Evolutionary conservation across 2,797 vertebrate genomes (phyloP).

Genomic region (Fringilla coelebs): DNA sequence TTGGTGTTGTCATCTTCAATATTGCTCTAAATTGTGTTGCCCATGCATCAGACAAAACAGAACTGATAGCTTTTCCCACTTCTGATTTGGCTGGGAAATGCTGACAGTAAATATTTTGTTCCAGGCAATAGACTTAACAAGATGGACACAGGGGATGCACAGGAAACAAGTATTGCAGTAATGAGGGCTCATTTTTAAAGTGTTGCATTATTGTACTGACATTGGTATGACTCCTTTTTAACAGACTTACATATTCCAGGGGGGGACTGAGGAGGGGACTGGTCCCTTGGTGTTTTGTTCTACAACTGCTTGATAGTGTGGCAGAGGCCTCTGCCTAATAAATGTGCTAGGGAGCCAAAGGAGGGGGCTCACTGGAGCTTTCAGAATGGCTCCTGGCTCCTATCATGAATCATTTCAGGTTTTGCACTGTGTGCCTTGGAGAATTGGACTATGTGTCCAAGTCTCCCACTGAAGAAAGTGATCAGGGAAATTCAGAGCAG

Average conservation of each 20-base stretch:
- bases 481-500: not conserved
- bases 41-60: not conserved
- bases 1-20: not conserved
- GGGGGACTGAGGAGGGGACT: not conserved
- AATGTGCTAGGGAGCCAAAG: not conserved
- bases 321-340: not conserved
- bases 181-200: constrained; percentile 4
- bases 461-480: not conserved
- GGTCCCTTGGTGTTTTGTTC: not conserved
- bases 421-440: not conserved
- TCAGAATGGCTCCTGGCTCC: not conserved
- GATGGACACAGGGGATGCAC: not conserved
- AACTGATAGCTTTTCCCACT: not conserved
- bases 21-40: not conserved
- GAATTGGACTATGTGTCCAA: not conserved
- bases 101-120: constrained; percentile 30
- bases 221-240: not conserved
- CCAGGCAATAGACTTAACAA: not conserved
- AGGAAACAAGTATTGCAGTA: not conserved
- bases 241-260: not conserved
- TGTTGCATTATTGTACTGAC: not conserved
- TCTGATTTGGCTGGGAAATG: not conserved
- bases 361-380: not conserved
- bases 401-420: not conserved
- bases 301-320: not conserved